Percentiles rank a stretch among this genome's conserved stretches.
Evolutionary conservation across 2,113 vertebrate species (phyloP).

Genomic region (Paramormyrops kingsleyae): DNA sequence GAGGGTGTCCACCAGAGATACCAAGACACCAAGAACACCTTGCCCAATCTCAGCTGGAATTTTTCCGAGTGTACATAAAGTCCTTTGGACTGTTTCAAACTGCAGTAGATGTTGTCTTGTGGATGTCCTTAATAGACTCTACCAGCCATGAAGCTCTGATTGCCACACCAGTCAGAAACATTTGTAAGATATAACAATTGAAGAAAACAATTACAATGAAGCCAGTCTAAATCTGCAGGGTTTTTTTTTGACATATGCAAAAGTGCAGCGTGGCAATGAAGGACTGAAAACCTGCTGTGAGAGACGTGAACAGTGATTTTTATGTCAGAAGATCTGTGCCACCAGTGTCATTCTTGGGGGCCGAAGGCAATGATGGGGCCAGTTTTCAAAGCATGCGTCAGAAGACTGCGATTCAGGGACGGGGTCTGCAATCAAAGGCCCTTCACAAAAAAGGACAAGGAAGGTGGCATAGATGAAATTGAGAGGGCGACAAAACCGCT

Average conservation of each 20-base stretch:
- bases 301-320: background rate
- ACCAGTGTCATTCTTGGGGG: background rate
- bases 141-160: background rate
- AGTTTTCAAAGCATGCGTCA: conserved; percentile 54
- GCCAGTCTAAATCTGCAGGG: background rate
- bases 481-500: conserved; percentile 47
- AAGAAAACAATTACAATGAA: background rate
- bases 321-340: background rate
- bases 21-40: background rate
- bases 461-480: conserved; percentile 7
- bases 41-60: background rate
- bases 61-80: background rate
- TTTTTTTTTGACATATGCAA: background rate
- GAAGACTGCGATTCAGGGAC: conserved; percentile 36
- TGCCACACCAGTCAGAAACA: background rate
- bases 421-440: conserved; percentile 54
- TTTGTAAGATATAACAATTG: background rate
- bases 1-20: background rate
- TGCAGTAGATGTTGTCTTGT: background rate
- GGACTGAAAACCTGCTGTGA: background rate
- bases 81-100: background rate
- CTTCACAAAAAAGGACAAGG: conserved; percentile 43
- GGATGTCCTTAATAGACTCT: background rate
- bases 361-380: conserved; percentile 20
- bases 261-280: background rate